Percentiles rank a stretch among this genome's conserved stretches.
phyloP scores from a whole-genome alignment of 1,140 invertebrate species.

The Anadara kagoshimensis region DNA sequence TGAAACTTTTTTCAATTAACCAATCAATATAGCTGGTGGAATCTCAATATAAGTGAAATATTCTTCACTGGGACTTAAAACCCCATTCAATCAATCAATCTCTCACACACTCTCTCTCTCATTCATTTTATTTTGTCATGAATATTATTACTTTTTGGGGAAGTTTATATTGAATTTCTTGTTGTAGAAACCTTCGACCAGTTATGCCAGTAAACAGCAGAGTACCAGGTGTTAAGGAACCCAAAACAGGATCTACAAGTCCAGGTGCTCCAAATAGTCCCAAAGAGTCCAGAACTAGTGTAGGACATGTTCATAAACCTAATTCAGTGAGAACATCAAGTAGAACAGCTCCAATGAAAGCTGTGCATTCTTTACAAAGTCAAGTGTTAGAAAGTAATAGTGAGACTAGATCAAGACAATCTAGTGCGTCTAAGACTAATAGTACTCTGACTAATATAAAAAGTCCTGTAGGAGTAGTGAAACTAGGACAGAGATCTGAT shows the following conservation, averaged over 20 bases:
- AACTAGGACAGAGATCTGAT: constrained; percentile 5
- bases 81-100: too few species aligned
- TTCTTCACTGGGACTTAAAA: too few species aligned
- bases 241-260: constrained; percentile 14
- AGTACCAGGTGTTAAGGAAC: not conserved
- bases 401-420: constrained; percentile 6
- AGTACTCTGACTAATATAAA: not conserved
- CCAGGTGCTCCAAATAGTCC: constrained; percentile 11
- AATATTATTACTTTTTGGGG: too few species aligned
- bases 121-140: too few species aligned
- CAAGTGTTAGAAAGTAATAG: not conserved
- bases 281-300: constrained; percentile 11
- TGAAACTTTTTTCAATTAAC: too few species aligned
- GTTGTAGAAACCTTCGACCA: too few species aligned
- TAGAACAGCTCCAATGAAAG: constrained; percentile 30
- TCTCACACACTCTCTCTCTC: too few species aligned
- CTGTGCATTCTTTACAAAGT: constrained; percentile 11
- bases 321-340: not conserved
- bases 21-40: too few species aligned
- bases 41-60: too few species aligned
- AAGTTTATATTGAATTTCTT: too few species aligned
- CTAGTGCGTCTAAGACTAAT: not conserved
- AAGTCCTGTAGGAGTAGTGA: constrained; percentile 11
- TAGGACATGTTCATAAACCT: not conserved
- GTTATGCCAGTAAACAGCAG: too few species aligned